Conservation (phyloP, 2,797 vertebrate genomes). For the Chaenodraco wilsoni region DNA sequence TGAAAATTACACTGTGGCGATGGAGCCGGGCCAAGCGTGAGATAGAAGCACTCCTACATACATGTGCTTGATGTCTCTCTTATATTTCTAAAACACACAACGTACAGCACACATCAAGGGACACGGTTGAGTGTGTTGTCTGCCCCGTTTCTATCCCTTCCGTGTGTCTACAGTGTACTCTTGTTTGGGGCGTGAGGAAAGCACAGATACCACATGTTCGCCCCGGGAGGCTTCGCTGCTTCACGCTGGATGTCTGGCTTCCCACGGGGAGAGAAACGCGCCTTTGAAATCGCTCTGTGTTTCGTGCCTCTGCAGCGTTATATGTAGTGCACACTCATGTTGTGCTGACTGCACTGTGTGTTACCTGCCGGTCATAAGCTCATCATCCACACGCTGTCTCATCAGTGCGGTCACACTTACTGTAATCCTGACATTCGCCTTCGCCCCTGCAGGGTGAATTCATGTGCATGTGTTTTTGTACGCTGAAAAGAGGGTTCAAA, state of each 20-base stretch:
- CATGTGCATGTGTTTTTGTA: conserved; percentile 32
- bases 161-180: conserved; percentile 31
- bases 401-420: conserved; percentile 59
- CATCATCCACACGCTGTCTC: conserved; percentile 62
- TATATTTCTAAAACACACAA: conserved; percentile 17
- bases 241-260: conserved; percentile 61
- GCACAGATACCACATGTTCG: conserved; percentile 32
- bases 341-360: conserved; percentile 52
- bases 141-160: conserved; percentile 21
- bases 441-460: conserved; percentile 38
- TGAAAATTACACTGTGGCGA: conserved; percentile 69
- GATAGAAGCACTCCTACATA: conserved; percentile 68
- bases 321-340: conserved; percentile 17
- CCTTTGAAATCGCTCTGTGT: conserved; percentile 55
- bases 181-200: conserved; percentile 50
- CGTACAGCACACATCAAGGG: conserved; percentile 25
- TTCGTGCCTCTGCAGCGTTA: conserved; percentile 32
- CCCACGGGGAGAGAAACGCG: conserved; percentile 24
- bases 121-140: conserved; percentile 15
- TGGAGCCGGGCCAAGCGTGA: conserved; percentile 69
- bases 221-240: conserved; percentile 53
- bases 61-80: conserved; percentile 58
- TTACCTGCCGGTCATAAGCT: conserved; percentile 64
- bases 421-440: conserved; percentile 55
- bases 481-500: conserved; percentile 23